Base-by-base conservation (phyloP, 2,797 vertebrate species). In the Malurus leucopterus region DNA sequence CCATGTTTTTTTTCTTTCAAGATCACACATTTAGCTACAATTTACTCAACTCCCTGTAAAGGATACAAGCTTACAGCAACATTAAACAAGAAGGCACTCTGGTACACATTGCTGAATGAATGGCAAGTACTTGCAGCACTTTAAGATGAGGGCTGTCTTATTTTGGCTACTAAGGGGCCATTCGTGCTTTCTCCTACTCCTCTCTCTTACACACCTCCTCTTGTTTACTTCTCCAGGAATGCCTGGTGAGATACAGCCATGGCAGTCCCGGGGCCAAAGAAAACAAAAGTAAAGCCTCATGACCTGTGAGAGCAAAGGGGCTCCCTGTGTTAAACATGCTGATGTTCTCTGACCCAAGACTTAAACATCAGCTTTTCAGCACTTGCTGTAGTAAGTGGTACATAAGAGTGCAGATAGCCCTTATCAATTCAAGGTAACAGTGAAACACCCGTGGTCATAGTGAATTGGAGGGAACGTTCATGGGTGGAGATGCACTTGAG, bases 51-150 rank as follows among this genome's bases (percentile, higher is more conserved):
- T n/a, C 43, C 30, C 23, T 75, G 10, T 54, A 54, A 65, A 64
- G 19, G 2, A 3, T 70, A 32, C 6, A 64, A 24, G 3, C 8
- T 55, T 49, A 69, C 12, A 82, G 0, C 0, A 81, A 49, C 3
- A 26, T 58, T 55, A 67, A 75, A 18, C 67, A 57, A 63, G 27
- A 84, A 50, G 30, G 8, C 13, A 20, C 3, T 38, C 54, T 78
- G 29, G 40, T 38, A 55, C 41, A 55, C 2, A 8, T 3, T 75
- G n/a, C 13, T 67, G n/a, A 90, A 57, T 11, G 4, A 78, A 76
- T 30, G 15, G 14, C 30, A 89, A 71, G 12, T 23, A 10, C 23
- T 46, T 63, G 44, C 63, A 58, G 34, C 10, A 27, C n/a, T 38
- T 63, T 2, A 53, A 21, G 34, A 13, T 78, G 69, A 59, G 1